A percentile compares a stretch with the other conserved stretches of the same genome.
These are phyloP conservation scores for Papilio demoleus DNA, from an alignment of 2,888 invertebrate species.

Conservation along the genomic window DNA sequence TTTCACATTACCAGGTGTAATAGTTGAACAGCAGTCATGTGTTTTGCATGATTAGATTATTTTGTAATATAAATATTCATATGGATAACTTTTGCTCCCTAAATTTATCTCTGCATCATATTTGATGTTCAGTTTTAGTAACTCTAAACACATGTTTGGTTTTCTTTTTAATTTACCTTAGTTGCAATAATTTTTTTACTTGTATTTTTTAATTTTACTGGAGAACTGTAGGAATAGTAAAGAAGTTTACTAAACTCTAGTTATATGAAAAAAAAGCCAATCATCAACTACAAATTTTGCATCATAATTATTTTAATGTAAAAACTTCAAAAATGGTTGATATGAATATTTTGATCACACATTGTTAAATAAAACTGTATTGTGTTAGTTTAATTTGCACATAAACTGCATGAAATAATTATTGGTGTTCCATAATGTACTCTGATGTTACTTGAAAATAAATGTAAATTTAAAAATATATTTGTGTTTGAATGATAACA, in stretches of 20 bases:
- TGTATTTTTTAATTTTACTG: not conserved
- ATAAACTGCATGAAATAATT: not conserved
- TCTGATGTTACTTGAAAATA: constrained; percentile 8
- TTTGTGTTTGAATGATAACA: constrained; percentile 5
- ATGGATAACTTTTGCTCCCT: not conserved
- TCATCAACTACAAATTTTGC: not conserved
- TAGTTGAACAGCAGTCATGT: constrained; percentile 6
- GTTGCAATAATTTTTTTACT: not conserved
- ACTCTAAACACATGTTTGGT: not conserved
- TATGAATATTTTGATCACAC: not conserved
- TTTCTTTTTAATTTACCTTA: not conserved
- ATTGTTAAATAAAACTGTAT: not conserved
- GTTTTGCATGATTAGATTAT: not conserved
- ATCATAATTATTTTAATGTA: not conserved
- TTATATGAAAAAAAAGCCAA: not conserved
- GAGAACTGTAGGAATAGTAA: not conserved
- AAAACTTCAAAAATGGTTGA: not conserved
- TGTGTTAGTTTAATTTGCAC: not conserved
- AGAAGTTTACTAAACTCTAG: not conserved
- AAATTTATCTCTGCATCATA: not conserved
- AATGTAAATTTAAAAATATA: constrained; percentile 5
- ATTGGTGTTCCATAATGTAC: constrained; percentile 16
- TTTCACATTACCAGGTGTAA: constrained; percentile 28
- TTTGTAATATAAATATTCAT: not conserved
- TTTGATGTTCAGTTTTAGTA: not conserved